Conservation (phyloP, 2,888 invertebrate species). For the Trichopoda pennipes region DNA sequence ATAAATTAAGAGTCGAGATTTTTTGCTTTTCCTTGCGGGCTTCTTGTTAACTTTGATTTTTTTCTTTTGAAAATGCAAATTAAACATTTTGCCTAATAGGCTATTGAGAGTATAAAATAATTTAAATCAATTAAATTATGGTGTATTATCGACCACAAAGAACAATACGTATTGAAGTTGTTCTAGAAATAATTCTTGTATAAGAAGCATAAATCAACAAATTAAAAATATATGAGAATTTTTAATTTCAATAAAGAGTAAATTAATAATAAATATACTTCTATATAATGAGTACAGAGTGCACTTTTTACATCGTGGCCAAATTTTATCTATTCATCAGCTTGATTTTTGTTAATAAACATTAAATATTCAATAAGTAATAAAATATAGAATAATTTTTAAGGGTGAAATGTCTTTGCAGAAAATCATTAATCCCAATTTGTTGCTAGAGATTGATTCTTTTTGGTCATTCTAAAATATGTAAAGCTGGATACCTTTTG, state of each 20-base stretch:
- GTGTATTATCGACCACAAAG: too few species aligned
- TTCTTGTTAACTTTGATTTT: too few species aligned
- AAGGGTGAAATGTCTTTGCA: slow-evolving; percentile 89
- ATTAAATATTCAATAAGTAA: slow-evolving; percentile 60
- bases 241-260: background rate
- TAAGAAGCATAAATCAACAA: background rate
- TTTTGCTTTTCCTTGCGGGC: too few species aligned
- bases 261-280: slow-evolving; percentile 4
- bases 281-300: slow-evolving; percentile 4
- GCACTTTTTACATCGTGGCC: slow-evolving; percentile 20
- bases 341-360: slow-evolving; percentile 58
- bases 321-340: slow-evolving; percentile 60
- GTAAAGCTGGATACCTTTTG: slow-evolving; percentile 80
- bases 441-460: slow-evolving; percentile 80
- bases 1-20: too few species aligned
- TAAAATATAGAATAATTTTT: slow-evolving; percentile 79
- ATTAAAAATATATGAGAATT: background rate
- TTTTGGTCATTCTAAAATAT: slow-evolving; percentile 81
- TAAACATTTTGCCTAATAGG: too few species aligned
- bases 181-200: too few species aligned
- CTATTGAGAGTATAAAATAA: too few species aligned
- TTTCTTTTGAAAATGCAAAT: too few species aligned
- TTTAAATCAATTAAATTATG: too few species aligned
- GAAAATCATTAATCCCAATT: slow-evolving; percentile 83
- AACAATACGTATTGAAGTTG: too few species aligned